These are phyloP conservation scores for Euzetes globulus DNA, from an alignment of 2,888 invertebrate genomes.

Conservation along the genomic window DNA sequence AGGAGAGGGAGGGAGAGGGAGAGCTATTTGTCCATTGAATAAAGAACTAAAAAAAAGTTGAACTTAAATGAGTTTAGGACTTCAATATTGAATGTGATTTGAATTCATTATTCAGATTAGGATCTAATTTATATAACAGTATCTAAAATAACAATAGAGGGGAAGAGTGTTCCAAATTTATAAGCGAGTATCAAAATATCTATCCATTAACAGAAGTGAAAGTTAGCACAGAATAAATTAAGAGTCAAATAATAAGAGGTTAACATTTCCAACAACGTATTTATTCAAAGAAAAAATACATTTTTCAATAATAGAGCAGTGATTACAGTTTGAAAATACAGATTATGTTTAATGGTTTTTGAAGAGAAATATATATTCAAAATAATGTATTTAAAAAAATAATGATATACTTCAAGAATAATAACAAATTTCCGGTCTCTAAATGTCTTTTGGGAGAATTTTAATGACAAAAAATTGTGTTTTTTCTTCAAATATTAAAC, in stretches of 20 bases:
- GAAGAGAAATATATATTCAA: neutral
- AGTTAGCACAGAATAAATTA: too few species aligned
- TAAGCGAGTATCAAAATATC: too few species aligned
- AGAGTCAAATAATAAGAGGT: too few species aligned
- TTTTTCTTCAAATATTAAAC: too few species aligned
- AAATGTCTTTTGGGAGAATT: conserved; percentile 6
- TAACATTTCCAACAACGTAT: too few species aligned
- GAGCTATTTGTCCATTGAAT: neutral
- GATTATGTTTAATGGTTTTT: too few species aligned
- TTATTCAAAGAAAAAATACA: too few species aligned
- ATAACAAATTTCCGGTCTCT: conserved; percentile 14
- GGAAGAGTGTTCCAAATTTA: too few species aligned
- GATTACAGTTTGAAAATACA: too few species aligned
- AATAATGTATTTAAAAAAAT: neutral
- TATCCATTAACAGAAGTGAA: too few species aligned
- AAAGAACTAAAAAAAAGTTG: neutral
- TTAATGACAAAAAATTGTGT: conserved; percentile 2
- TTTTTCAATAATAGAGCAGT: too few species aligned
- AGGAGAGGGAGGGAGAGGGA: neutral
- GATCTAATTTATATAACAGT: conserved; percentile 7
- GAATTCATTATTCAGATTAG: conserved; percentile 14
- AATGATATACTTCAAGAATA: neutral
- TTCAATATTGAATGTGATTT: conserved; percentile 12
- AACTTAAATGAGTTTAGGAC: neutral
- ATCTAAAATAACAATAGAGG: too few species aligned